Evolutionary conservation across 2,113 vertebrate species (phyloP), one percentile per base, ranked within the genome.

Genomic region (Laterallus jamaicensis): DNA sequence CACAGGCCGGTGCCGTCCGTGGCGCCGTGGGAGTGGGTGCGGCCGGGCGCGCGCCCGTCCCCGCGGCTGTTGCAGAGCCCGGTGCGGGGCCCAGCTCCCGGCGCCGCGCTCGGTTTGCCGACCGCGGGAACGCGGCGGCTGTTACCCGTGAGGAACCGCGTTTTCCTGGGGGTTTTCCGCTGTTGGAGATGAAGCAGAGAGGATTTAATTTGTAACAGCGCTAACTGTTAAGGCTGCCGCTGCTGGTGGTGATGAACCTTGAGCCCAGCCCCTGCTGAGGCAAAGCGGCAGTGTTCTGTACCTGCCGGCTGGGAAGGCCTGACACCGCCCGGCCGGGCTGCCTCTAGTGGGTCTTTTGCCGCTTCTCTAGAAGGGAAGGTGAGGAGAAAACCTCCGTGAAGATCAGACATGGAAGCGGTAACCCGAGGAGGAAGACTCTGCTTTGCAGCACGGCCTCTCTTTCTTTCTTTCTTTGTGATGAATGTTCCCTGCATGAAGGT

Each of bases 11-110:
- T 9, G n/a, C 16, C 15, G 2, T 11, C 10, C 2, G 35, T 3
- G 26, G 26, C 9, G 10, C 25, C 5, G 4, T 9, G 64, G 64
- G 6, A 37, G 5, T 8, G 58, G 1, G 20, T 8, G 63, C 73
- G 9, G 44, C 24, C 2, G 11, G 44, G 40, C 3, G 15, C 8
- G 13, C 6, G 1, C 22, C 44, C 5, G 49, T 6, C 32, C 49
- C 18, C 3, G 14, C 10, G 44, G 52, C 40, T 59, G 42, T 4
- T 14, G 2, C 4, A 35, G 39, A 5, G n/a, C 20, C 49, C n/a
- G 9, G 19, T 8, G 13, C 2, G 7, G 6, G 77, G 32, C 1
- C 31, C 3, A 12, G 25, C 15, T 16, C 6, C 3, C 16, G 1
- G 4, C 12, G 5, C 2, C 59, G 20, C 42, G 2, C 28, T 16